Evolutionary conservation across 2,797 vertebrate species (phyloP).

Genomic region (Eptatretus atami): DNA sequence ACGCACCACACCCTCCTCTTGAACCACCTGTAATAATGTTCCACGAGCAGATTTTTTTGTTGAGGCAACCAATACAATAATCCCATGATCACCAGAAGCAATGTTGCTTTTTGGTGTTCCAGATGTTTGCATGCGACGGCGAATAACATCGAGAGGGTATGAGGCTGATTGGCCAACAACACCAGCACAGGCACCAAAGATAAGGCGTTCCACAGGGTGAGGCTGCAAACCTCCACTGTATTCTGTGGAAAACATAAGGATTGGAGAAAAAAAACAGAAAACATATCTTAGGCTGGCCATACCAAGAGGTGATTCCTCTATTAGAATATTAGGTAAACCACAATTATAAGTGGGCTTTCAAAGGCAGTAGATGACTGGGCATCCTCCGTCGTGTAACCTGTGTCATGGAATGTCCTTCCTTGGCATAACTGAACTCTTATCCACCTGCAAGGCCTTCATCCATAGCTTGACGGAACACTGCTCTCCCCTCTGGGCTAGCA

Average conservation of each 20-base stretch:
- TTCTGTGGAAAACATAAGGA: conserved; percentile 16
- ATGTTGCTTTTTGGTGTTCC: background rate
- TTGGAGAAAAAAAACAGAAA: no score
- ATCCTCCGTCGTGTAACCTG: no score
- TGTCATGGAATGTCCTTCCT: no score
- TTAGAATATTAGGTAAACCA: no score
- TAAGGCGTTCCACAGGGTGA: conserved; percentile 35
- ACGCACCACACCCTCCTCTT: conserved; percentile 33
- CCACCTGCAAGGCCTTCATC: no score
- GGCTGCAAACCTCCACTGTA: conserved; percentile 32
- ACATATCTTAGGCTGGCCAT: no score
- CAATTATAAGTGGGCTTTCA: no score
- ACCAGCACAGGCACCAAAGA: conserved; percentile 64
- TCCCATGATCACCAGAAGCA: conserved; percentile 11
- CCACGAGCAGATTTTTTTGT: conserved; percentile 21
- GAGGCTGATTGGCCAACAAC: conserved; percentile 69
- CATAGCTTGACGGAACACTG: no score
- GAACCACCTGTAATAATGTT: conserved; percentile 17
- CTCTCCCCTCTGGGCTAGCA: no score
- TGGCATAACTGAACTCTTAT: no score
- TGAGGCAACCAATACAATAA: conserved; percentile 24
- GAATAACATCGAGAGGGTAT: conserved; percentile 78
- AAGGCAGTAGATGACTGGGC: no score
- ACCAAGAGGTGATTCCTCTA: no score
- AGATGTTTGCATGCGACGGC: conserved; percentile 80